Percentiles rank a stretch among this genome's conserved stretches.
phyloP scores from a whole-genome alignment of 2,797 vertebrate genomes.

The Pangasius sanitwongsei region DNA sequence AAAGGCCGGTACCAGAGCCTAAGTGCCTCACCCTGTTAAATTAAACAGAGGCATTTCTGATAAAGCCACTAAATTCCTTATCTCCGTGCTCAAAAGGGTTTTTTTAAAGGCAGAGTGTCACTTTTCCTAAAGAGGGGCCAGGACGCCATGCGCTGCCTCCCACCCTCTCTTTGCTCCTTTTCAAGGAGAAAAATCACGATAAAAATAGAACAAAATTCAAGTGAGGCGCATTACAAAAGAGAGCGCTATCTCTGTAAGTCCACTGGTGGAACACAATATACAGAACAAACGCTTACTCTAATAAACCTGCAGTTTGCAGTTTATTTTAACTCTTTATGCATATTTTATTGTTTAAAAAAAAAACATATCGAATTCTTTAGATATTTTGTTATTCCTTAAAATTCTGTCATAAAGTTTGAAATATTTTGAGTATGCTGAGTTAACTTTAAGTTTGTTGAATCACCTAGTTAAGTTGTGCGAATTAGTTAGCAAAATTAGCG shows the following conservation, averaged over 20 bases:
- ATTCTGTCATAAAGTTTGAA: neutral
- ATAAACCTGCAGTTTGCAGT: neutral
- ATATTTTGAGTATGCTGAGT: neutral
- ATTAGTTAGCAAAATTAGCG: neutral
- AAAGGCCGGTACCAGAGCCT: constrained; percentile 83
- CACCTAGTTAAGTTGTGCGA: no score
- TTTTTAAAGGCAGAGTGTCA: constrained; percentile 92
- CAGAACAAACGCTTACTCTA: constrained; percentile 10
- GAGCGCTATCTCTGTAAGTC: constrained; percentile 41
- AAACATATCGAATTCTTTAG: neutral
- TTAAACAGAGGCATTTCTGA: constrained; percentile 99
- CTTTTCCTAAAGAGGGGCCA: constrained; percentile 80
- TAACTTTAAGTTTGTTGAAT: neutral
- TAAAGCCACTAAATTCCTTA: constrained; percentile 99
- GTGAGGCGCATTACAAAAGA: constrained; percentile 59
- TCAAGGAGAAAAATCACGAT: constrained; percentile 69
- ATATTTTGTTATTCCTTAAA: neutral
- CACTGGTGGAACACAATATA: constrained; percentile 34
- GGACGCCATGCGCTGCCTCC: constrained; percentile 49
- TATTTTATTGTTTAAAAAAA: neutral
- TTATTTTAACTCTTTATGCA: neutral
- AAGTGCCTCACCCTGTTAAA: constrained; percentile 96
- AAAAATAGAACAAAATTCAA: constrained; percentile 74
- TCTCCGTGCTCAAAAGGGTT: constrained; percentile 84
- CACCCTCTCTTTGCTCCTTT: constrained; percentile 64